A percentile compares a stretch with the other conserved stretches of the same genome.
Evolutionary conservation across 2,888 invertebrate genomes (phyloP).

Genomic region (Neoascia interrupta): DNA sequence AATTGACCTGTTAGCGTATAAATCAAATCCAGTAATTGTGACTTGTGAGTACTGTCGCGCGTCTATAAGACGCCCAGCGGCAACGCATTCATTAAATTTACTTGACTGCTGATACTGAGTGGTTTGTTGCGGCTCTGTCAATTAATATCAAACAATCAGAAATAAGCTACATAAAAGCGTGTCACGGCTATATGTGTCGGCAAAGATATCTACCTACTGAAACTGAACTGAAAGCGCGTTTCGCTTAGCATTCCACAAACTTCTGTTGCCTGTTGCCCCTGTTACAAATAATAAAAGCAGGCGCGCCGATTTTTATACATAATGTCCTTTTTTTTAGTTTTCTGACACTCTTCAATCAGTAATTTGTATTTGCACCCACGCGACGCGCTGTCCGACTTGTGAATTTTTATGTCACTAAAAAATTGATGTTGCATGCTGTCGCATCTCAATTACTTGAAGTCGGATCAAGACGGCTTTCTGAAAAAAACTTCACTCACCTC

Average conservation of each 20-base stretch:
- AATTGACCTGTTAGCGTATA: conserved; percentile 43
- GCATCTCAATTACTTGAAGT: conserved; percentile 29
- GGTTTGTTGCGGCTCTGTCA: conserved; percentile 20
- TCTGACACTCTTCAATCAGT: neutral
- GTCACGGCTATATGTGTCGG: conserved; percentile 25
- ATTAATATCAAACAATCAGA: conserved; percentile 17
- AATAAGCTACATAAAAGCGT: conserved; percentile 30
- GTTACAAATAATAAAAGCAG: too few species aligned
- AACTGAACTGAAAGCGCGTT: neutral
- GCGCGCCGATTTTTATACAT: too few species aligned
- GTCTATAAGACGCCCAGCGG: conserved; percentile 1
- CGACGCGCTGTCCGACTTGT: neutral
- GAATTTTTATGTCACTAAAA: too few species aligned
- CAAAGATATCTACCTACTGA: conserved; percentile 1
- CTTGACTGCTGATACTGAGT: conserved; percentile 6
- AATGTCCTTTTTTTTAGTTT: neutral
- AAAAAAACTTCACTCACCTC: conserved; percentile 82
- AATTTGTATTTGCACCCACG: conserved; percentile 14
- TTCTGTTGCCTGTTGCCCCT: too few species aligned
- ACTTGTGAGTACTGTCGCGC: conserved; percentile 5
- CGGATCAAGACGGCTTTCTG: too few species aligned
- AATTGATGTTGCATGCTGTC: conserved; percentile 1
- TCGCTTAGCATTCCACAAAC: conserved; percentile 31
- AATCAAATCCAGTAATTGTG: conserved; percentile 41
- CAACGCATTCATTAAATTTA: neutral